A percentile compares a stretch with the other conserved stretches of the same genome.
Evolutionary conservation across 2,113 vertebrate genomes (phyloP).

Genomic region (Donacobius atricapilla): DNA sequence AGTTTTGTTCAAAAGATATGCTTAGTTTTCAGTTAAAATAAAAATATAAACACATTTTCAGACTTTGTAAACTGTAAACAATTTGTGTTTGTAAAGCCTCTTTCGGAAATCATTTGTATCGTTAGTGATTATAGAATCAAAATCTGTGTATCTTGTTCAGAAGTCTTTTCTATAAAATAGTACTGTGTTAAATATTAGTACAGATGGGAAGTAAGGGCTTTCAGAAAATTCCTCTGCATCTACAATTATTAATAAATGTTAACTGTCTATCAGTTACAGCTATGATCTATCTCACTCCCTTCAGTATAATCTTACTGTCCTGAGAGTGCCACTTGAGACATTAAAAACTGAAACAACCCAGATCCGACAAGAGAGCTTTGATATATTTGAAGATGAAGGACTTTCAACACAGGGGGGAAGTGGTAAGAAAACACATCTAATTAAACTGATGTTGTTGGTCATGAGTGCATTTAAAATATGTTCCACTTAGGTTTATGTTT

Average conservation of each 20-base stretch:
- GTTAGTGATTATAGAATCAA: neutral
- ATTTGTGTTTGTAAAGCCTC: neutral
- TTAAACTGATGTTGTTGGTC: neutral
- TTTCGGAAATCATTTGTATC: neutral
- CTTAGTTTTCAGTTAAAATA: neutral
- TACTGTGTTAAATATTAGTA: neutral
- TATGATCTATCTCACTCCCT: slow-evolving; percentile 96
- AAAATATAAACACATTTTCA: neutral
- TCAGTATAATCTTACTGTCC: slow-evolving; percentile 91
- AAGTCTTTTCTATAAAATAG: neutral
- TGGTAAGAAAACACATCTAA: slow-evolving; percentile 57
- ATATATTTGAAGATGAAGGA: slow-evolving; percentile 98
- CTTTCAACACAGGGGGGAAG: slow-evolving; percentile 84
- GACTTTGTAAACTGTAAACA: neutral
- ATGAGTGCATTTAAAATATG: neutral
- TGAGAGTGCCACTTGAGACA: slow-evolving; percentile 84
- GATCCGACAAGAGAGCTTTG: slow-evolving; percentile 88
- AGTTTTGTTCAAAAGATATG: neutral
- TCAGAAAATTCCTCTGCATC: neutral
- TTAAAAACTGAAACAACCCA: slow-evolving; percentile 77
- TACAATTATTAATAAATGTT: slow-evolving; percentile 18
- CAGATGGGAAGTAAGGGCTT: neutral
- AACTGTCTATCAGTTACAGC: slow-evolving; percentile 86
- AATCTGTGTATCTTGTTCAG: neutral
- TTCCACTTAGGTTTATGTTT: neutral